These are phyloP conservation scores for Pandemis heparana DNA, from an alignment of 2,888 invertebrate genomes.

Conservation along the genomic window DNA sequence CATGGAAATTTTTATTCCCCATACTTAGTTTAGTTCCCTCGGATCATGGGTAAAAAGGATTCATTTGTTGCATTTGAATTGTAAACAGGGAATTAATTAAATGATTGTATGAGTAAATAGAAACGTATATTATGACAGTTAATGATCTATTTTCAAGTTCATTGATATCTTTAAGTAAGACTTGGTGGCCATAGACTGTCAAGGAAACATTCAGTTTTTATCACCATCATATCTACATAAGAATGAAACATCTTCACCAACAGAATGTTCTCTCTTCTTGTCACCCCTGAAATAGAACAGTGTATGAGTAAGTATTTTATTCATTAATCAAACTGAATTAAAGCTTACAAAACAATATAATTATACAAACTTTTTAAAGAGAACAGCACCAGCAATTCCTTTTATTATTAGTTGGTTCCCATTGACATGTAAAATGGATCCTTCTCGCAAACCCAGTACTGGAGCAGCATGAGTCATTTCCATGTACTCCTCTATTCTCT, in stretches of 20 bases:
- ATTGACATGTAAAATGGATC: conserved; percentile 87
- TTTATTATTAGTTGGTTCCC: conserved; percentile 85
- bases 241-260: conserved; percentile 87
- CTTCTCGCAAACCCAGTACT: conserved; percentile 91
- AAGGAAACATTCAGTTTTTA: not conserved
- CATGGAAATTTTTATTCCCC: too few species aligned
- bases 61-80: too few species aligned
- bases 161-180: not conserved
- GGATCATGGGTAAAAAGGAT: too few species aligned
- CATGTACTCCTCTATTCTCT: conserved; percentile 89
- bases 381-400: conserved; percentile 87
- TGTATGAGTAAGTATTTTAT: not conserved
- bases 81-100: not conserved
- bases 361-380: conserved; percentile 87
- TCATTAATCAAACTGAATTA: not conserved
- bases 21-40: too few species aligned
- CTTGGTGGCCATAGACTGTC: too few species aligned
- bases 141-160: not conserved
- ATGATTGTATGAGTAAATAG: not conserved
- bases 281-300: conserved; percentile 76
- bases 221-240: conserved; percentile 57
- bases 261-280: conserved; percentile 80
- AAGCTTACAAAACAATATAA: not conserved
- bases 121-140: not conserved
- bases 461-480: conserved; percentile 84